Evolutionary conservation across 2,888 invertebrate genomes (phyloP), one percentile per base, ranked within the genome.

Genomic region (Phlogophora meticulosa): DNA sequence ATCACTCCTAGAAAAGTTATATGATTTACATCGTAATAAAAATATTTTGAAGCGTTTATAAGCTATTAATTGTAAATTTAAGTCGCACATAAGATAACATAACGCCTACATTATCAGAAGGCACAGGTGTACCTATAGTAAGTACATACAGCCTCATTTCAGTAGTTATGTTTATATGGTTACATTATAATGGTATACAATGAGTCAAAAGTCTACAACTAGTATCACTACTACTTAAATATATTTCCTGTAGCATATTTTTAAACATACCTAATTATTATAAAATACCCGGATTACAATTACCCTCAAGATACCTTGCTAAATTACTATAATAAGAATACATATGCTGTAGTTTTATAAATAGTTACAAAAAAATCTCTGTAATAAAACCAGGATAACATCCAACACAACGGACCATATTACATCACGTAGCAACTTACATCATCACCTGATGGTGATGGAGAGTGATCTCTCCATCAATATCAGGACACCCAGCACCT

Each of bases 1-100:
- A 40, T 34, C 11, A 40, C 20, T 51, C n/a, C 10, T 36, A 61
- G 4, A n/a, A 24, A 61, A 61, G 32, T 40, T 7, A 32, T 20
- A 32, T n/a, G n/a, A n/a, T n/a, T n/a, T n/a, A n/a, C n/a, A n/a
- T n/a, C n/a, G n/a, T 11, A 46, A 28, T 48, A 28, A 46, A 28
- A 72, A 48, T 4, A 17, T 36, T 42, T 0, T 4, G 13, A 38
- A 55, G 32, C 13, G 10, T 62, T 32, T 52, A 34, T 28, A 49
- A 15, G 20, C 32, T 72, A 28, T 28, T 28, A 28, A 5, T 28
- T 28, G 28, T 4, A 28, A 28, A 28, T 28, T 4, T 5, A 28
- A n/a, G n/a, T n/a, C 28, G 5, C 4, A 28, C 2, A 28, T 28
- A 28, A 2, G 28, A 5, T 28, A 4, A 28, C 28, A 28, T 28